Evolutionary conservation across 2,888 invertebrate genomes (phyloP).

Genomic region (Byasa hedistus): DNA sequence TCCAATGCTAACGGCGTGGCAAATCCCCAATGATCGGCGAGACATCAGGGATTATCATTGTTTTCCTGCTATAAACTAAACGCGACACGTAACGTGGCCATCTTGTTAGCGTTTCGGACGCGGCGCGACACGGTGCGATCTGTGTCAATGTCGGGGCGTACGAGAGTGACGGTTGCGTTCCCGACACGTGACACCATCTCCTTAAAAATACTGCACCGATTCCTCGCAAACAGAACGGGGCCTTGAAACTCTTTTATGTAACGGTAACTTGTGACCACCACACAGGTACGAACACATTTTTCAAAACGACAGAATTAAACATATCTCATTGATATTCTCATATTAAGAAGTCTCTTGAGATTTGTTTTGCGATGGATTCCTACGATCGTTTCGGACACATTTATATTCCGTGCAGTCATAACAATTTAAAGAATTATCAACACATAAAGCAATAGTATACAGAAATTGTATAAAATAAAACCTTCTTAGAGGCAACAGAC

Average conservation of each 20-base stretch:
- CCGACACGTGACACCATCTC: conserved; percentile 33
- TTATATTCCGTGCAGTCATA: not conserved
- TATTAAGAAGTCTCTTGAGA: conserved; percentile 7
- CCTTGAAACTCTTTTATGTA: conserved; percentile 14
- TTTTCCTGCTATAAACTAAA: conserved; percentile 33
- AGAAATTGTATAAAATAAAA: too few species aligned
- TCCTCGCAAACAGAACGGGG: conserved; percentile 24
- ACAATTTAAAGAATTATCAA: too few species aligned
- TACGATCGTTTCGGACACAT: not conserved
- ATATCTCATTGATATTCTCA: conserved; percentile 6
- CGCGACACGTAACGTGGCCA: conserved; percentile 17
- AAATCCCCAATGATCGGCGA: conserved; percentile 39
- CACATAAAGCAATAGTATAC: too few species aligned
- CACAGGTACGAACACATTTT: not conserved
- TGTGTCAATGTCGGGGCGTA: conserved; percentile 25
- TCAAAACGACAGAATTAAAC: not conserved
- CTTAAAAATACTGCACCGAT: conserved; percentile 31
- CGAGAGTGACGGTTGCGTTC: conserved; percentile 31
- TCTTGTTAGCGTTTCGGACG: conserved; percentile 23
- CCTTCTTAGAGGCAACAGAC: too few species aligned
- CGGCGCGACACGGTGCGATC: conserved; percentile 29
- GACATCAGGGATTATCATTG: conserved; percentile 37
- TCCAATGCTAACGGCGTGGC: conserved; percentile 42
- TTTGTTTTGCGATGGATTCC: not conserved
- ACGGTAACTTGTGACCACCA: conserved; percentile 14